Evolutionary conservation across 2,797 vertebrate species (phyloP).

Genomic region (Scolopax rusticola): DNA sequence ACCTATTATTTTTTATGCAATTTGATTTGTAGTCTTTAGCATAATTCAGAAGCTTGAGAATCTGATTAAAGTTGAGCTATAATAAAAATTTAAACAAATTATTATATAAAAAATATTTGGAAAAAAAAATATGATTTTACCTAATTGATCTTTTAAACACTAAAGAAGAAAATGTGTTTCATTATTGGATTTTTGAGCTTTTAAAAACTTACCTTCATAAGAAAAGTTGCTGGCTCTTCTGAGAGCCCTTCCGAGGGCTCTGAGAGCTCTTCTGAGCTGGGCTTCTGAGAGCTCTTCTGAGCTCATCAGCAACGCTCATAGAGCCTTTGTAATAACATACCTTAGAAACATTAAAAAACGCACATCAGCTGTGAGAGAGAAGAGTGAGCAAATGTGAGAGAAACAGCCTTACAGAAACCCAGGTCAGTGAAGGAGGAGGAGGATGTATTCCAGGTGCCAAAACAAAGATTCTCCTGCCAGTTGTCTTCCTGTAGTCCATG

Average conservation of each 20-base stretch:
- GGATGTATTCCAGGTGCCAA: neutral
- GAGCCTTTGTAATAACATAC: neutral
- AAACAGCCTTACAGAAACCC: neutral
- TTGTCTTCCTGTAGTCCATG: neutral
- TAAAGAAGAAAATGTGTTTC: neutral
- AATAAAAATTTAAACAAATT: neutral
- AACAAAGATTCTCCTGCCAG: neutral
- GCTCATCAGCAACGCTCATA: neutral
- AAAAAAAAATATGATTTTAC: neutral
- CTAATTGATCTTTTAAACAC: neutral
- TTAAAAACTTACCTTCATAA: neutral
- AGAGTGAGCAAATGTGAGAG: neutral
- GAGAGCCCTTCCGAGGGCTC: no score
- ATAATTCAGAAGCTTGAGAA: neutral
- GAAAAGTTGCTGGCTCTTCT: neutral
- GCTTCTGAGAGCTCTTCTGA: neutral
- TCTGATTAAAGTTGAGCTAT: neutral
- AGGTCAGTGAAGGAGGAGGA: neutral
- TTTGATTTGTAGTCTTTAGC: neutral
- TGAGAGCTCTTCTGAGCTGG: no score
- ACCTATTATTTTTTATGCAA: neutral
- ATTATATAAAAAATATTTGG: neutral
- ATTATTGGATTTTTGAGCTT: neutral
- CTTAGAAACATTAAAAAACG: neutral
- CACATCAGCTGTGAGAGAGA: neutral